Conservation (phyloP, 2,113 vertebrate species). For the Callorhinus ursinus region DNA sequence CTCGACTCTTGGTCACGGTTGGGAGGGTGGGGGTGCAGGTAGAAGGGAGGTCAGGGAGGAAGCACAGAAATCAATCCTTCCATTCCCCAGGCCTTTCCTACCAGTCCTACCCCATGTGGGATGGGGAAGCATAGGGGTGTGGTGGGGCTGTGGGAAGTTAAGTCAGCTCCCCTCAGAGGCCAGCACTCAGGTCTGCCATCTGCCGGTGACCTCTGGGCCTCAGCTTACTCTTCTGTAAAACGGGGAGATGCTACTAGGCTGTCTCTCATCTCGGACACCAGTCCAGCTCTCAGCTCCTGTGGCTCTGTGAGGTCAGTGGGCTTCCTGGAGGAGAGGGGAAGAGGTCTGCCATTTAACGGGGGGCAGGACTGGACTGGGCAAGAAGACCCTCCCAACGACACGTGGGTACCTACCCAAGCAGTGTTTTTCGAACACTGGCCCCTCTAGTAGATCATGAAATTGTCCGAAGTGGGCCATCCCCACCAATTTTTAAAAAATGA, state of each 20-base stretch:
- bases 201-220: not conserved
- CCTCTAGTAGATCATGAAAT: not conserved
- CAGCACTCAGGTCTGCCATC: not conserved
- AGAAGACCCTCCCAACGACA: not conserved
- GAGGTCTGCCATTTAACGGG: not conserved
- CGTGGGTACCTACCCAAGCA: fast-evolving
- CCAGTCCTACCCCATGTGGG: not conserved
- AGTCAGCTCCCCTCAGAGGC: not conserved
- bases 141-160: not conserved
- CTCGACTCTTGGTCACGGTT: not conserved
- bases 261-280: not conserved
- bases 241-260: not conserved
- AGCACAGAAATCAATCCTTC: not conserved
- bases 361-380: not conserved
- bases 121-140: not conserved
- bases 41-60: not conserved
- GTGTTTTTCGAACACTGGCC: fast-evolving
- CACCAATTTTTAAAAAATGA: not conserved
- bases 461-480: not conserved
- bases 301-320: not conserved
- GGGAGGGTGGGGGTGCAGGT: not conserved
- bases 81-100: not conserved
- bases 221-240: not conserved
- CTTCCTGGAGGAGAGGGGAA: not conserved
- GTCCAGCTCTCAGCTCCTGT: not conserved